Evolutionary conservation across 2,113 vertebrate species (phyloP).

Genomic region (Eulemur rufifrons): DNA sequence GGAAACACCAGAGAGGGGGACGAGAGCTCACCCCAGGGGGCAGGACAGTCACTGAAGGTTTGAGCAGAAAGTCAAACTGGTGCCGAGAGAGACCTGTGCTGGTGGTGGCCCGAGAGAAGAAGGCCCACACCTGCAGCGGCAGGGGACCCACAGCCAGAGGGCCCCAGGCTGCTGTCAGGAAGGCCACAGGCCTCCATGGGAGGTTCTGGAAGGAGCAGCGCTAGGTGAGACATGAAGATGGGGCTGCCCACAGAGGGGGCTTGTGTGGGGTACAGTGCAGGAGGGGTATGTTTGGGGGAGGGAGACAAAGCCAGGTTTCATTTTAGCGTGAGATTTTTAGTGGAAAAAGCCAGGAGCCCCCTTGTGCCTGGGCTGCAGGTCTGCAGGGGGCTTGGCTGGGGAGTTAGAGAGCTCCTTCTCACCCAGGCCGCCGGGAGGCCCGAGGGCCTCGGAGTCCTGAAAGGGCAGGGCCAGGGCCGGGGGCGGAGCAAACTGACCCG

Average conservation of each 20-base stretch:
- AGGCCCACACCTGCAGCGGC: rapidly evolving
- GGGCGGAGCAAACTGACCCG: not conserved
- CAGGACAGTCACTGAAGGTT: rapidly evolving
- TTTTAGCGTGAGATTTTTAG: not conserved
- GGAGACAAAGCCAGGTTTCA: not conserved
- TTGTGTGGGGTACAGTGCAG: rapidly evolving
- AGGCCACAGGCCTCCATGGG: not conserved
- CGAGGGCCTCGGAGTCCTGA: not conserved
- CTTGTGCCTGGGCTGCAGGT: rapidly evolving
- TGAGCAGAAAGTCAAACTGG: rapidly evolving
- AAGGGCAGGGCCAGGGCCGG: rapidly evolving
- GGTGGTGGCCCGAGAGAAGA: rapidly evolving
- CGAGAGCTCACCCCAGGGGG: rapidly evolving
- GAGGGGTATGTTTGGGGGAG: too few relatives aligned
- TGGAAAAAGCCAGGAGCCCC: rapidly evolving
- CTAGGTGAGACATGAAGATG: rapidly evolving
- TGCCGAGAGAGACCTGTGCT: not conserved
- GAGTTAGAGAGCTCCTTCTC: not conserved
- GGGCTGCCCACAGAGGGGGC: not conserved
- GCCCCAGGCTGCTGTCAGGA: rapidly evolving
- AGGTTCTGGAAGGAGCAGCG: not conserved
- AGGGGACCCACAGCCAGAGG: rapidly evolving
- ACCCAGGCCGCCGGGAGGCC: not conserved
- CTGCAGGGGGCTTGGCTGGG: rapidly evolving
- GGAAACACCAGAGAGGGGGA: rapidly evolving